Base-by-base conservation (phyloP, 2,888 invertebrate genomes). In the Melieria omissa region DNA sequence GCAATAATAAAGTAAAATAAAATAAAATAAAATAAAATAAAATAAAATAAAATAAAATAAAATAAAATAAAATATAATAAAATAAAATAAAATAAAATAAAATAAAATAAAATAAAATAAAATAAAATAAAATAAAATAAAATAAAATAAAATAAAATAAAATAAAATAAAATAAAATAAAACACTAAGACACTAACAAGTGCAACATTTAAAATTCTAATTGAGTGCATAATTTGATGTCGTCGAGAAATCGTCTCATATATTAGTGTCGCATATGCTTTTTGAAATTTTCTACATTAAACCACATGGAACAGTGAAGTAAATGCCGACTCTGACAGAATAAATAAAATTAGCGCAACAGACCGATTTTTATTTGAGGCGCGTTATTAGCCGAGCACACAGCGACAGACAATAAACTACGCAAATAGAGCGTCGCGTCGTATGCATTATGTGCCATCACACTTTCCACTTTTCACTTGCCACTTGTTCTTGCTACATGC, bases 321-420 rank as follows among this genome's bases (percentile, higher is more conserved):
- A 74, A 78, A 76, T 78, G 80, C 77, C 29, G 29, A 81, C 79
- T 80, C 80, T 80, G 79, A 80, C 77, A 77, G 80, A 81, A 79
- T 66, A 73, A 73, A 70, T 78, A 78, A 78, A 76, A 78, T 79
- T 78, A 74, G 82, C 77, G 78, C 82, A 81, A 76, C 74, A 82
- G 82, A 81, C 82, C 80, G 81, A 79, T 77, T 80, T 81, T 81
- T 80, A 80, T 82, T 29, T 29, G 29, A 29, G 29, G 29, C 29
- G 78, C 80, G 80, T 77, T 74, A 77, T 60, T 44, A 47, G 16
- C 29, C 42, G 61, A 46, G 47, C 12, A 6, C 47, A 8, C 29
- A 57, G 16, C 8, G 9, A 57, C 57, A 29, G 16, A 16, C 29
- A 57, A 5, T 16, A 10, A 14, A 5, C n/a, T 14, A 57, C 63